phyloP scores from a whole-genome alignment of 2,797 vertebrate species.

The Acipenser oxyrinchus region DNA sequence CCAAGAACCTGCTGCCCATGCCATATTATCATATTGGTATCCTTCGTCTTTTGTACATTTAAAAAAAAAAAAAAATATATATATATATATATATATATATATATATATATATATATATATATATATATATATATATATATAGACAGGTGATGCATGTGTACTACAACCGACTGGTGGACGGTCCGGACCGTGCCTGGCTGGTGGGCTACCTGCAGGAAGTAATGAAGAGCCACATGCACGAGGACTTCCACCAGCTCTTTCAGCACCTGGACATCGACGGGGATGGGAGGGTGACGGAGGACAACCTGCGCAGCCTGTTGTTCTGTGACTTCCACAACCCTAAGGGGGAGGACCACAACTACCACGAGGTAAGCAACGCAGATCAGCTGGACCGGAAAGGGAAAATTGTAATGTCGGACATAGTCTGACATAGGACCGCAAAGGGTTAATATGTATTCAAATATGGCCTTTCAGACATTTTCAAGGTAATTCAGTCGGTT shows the following conservation, averaged over 20 bases:
- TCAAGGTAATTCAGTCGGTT: too few relatives aligned
- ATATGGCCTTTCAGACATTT: too few relatives aligned
- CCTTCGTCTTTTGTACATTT: neutral
- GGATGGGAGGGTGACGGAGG: conserved; percentile 71
- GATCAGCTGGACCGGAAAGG: conserved; percentile 42
- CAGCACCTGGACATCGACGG: conserved; percentile 52
- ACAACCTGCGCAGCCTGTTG: conserved; percentile 82
- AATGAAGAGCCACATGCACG: conserved; percentile 53
- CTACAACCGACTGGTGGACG: conserved; percentile 83
- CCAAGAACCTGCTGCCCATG: conserved; percentile 78
- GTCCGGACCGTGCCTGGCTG: conserved; percentile 71
- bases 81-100: too few relatives aligned
- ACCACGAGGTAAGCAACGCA: conserved; percentile 66
- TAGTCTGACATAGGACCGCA: too few relatives aligned
- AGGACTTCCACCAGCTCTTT: conserved; percentile 60
- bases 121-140: neutral
- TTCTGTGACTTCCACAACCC: conserved; percentile 86
- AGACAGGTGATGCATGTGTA: conserved; percentile 78
- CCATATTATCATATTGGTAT: conserved; percentile 33
- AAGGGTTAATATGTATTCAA: too few relatives aligned
- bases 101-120: too few relatives aligned
- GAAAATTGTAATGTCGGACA: too few relatives aligned
- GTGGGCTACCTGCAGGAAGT: conserved; percentile 61
- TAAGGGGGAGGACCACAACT: conserved; percentile 71
- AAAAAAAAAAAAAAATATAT: too few relatives aligned